Conservation (phyloP, 2,888 invertebrate species). For the Pristionchus japonicus region DNA sequence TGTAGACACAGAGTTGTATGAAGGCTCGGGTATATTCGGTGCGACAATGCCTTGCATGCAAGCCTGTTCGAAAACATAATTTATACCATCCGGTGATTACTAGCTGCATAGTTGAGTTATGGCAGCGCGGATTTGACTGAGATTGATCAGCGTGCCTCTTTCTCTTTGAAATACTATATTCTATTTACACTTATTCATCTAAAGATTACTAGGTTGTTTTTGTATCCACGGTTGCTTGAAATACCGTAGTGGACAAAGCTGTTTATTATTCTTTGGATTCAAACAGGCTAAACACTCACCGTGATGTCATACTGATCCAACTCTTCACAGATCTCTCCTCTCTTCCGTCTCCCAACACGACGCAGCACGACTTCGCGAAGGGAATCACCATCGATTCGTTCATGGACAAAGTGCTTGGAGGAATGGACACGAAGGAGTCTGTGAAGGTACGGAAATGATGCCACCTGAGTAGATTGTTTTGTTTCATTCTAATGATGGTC, state of each 20-base stretch:
- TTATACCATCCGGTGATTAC: neutral
- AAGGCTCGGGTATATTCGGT: neutral
- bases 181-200: no score
- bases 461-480: no score
- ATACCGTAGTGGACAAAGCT: no score
- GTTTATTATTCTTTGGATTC: no score
- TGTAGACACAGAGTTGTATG: neutral
- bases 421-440: slow-evolving; percentile 61
- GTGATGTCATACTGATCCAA: neutral
- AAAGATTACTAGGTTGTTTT: neutral
- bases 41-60: no score
- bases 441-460: slow-evolving; percentile 55
- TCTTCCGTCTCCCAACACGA: neutral
- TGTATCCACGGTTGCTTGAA: no score
- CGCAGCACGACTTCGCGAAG: slow-evolving; percentile 52
- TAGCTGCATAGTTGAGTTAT: neutral
- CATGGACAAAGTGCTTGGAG: slow-evolving; percentile 54
- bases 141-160: no score
- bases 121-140: neutral
- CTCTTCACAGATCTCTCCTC: neutral
- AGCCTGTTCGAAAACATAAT: no score
- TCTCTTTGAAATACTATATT: no score
- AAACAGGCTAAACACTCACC: no score
- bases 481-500: no score
- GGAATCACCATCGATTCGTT: slow-evolving; percentile 55